Conservation (phyloP, 2,888 invertebrate genomes). For the Metalampra italica region DNA sequence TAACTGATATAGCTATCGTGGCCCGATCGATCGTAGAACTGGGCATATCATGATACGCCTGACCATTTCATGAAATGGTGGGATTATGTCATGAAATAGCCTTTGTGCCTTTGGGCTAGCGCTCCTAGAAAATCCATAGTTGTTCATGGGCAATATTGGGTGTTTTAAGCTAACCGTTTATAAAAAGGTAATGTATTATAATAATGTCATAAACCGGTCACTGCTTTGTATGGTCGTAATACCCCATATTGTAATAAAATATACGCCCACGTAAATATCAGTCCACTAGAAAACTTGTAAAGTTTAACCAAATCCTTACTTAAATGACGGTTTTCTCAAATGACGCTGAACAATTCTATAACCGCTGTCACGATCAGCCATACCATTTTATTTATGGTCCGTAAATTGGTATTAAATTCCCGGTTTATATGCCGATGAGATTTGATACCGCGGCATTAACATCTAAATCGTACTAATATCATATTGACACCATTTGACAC, state of each 20-base stretch:
- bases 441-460: constrained; percentile 52
- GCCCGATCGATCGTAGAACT: no score
- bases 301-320: constrained; percentile 31
- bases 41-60: no score
- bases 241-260: neutral
- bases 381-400: constrained; percentile 46
- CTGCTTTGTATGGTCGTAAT: neutral
- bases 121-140: no score
- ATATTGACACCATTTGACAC: constrained; percentile 40
- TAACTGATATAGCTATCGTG: no score
- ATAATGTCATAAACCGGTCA: neutral
- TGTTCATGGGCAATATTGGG: no score
- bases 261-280: constrained; percentile 28
- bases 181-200: constrained; percentile 3
- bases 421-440: constrained; percentile 51
- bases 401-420: constrained; percentile 54
- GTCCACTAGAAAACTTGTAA: constrained; percentile 36
- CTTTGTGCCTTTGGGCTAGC: no score
- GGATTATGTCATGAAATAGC: no score
- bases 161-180: no score
- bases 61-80: no score
- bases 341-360: constrained; percentile 24
- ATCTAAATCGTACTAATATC: constrained; percentile 51
- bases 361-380: constrained; percentile 36
- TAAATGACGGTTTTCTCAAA: constrained; percentile 28